These are phyloP conservation scores for Sebastes cheni DNA, from an alignment of 2,797 vertebrate genomes.

Conservation along the genomic window DNA sequence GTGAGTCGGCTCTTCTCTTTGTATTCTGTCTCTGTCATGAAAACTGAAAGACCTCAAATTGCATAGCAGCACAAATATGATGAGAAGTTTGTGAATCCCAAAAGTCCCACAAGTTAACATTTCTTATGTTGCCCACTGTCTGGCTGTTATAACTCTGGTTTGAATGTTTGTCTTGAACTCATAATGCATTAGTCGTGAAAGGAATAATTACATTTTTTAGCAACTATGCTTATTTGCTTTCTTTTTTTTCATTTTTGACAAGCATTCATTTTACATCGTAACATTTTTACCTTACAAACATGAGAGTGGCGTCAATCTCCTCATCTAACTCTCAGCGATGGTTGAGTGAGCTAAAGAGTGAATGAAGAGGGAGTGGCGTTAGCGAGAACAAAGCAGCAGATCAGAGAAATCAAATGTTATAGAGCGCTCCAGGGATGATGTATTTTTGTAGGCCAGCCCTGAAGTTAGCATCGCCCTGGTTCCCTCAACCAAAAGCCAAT, in stretches of 20 bases:
- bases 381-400: too few relatives aligned
- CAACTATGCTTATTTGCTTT: background rate
- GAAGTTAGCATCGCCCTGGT: too few relatives aligned
- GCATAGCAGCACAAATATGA: background rate
- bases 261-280: background rate
- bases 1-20: slow-evolving; percentile 59
- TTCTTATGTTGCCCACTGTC: background rate
- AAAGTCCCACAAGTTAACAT: background rate
- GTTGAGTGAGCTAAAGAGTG: too few relatives aligned
- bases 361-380: too few relatives aligned
- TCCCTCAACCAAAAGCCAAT: too few relatives aligned
- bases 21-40: background rate
- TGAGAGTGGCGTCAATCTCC: too few relatives aligned
- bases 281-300: background rate
- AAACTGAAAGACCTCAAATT: background rate
- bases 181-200: background rate
- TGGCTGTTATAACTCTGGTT: background rate
- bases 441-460: too few relatives aligned
- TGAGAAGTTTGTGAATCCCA: background rate
- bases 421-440: fast-evolving
- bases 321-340: background rate
- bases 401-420: too few relatives aligned
- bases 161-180: background rate
- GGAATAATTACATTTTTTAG: background rate
- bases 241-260: background rate